Evolutionary conservation across 2,888 invertebrate genomes (phyloP).

Genomic region (Acronicta alni): DNA sequence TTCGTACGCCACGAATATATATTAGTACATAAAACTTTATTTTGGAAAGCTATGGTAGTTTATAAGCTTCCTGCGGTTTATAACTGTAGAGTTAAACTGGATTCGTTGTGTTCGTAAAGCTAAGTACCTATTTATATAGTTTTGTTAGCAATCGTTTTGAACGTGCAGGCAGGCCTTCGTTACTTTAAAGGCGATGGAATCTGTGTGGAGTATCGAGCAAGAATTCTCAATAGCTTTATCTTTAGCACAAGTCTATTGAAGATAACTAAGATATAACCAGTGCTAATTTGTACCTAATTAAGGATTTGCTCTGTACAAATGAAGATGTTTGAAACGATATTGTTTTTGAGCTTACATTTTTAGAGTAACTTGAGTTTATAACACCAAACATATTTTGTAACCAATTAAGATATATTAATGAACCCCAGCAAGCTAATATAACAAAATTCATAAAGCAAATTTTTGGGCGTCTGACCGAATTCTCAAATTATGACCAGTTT

Average conservation of each 20-base stretch:
- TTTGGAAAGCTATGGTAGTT: background rate
- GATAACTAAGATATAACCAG: conserved; percentile 35
- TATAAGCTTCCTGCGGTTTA: conserved; percentile 9
- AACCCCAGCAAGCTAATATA: no score
- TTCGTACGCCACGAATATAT: no score
- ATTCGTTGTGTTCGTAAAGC: conserved; percentile 10
- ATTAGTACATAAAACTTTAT: background rate
- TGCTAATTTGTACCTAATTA: conserved; percentile 35
- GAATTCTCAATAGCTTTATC: conserved; percentile 56
- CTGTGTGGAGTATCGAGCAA: conserved; percentile 30
- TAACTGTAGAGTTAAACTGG: conserved; percentile 11
- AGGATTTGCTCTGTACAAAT: conserved; percentile 23
- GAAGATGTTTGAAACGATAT: conserved; percentile 21
- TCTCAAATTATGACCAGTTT: conserved; percentile 28
- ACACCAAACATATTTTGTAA: no score
- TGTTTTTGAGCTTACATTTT: no score
- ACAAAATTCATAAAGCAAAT: background rate
- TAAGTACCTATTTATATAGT: conserved; percentile 22
- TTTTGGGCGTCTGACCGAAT: conserved; percentile 10
- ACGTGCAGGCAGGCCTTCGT: conserved; percentile 29
- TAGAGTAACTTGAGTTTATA: no score
- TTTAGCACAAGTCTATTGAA: conserved; percentile 36
- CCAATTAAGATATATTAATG: no score
- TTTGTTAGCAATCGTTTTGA: conserved; percentile 42
- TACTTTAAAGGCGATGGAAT: conserved; percentile 48